Evolutionary conservation across 2,888 invertebrate species (phyloP).

Genomic region (Physocephala rufipes): DNA sequence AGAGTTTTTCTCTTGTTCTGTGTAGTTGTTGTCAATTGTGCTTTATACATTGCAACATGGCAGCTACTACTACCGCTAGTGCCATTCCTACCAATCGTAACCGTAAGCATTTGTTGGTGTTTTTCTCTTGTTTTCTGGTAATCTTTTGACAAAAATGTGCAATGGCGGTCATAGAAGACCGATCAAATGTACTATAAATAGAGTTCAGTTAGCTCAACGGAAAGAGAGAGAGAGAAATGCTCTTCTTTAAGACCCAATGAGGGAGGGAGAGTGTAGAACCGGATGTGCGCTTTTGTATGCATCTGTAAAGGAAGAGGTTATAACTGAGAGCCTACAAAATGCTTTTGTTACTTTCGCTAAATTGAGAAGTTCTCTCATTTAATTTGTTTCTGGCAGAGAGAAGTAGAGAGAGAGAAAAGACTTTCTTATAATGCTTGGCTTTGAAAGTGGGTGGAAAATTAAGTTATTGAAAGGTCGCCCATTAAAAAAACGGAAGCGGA

Average conservation of each 20-base stretch:
- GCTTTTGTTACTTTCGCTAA: too few species aligned
- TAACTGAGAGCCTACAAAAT: too few species aligned
- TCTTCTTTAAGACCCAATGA: too few species aligned
- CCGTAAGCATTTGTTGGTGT: constrained; percentile 37
- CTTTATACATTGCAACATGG: constrained; percentile 45
- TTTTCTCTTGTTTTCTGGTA: neutral
- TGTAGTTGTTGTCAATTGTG: constrained; percentile 28
- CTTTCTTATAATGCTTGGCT: too few species aligned
- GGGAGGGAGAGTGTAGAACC: too few species aligned
- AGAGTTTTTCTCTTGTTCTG: too few species aligned
- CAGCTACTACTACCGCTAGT: constrained; percentile 44
- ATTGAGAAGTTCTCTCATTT: too few species aligned
- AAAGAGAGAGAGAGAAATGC: neutral
- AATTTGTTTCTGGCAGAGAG: too few species aligned
- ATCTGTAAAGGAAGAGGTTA: too few species aligned
- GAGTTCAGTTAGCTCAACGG: too few species aligned
- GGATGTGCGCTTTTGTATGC: too few species aligned
- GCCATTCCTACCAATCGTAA: constrained; percentile 25
- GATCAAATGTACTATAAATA: neutral
- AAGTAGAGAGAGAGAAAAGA: too few species aligned
- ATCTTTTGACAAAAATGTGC: constrained; percentile 26
- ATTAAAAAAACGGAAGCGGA: neutral
- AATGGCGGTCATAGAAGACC: constrained; percentile 43
- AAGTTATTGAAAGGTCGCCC: neutral
- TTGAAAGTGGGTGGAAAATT: constrained; percentile 17